Evolutionary conservation across 1,140 invertebrate genomes (phyloP), one percentile per base, ranked within the genome.

Genomic region (Eurosta solidaginis): DNA sequence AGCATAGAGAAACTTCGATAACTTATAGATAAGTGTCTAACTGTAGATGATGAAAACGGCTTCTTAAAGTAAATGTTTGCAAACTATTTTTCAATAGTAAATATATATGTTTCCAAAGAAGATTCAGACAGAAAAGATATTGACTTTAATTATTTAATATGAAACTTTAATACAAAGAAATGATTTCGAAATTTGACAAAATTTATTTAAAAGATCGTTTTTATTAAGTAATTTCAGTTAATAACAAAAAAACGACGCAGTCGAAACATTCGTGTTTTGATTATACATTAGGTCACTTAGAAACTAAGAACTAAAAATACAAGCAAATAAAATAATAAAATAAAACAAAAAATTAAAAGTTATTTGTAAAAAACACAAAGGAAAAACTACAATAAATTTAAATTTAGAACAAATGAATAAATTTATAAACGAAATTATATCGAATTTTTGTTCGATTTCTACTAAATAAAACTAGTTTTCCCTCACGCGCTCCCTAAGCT

Each of bases 321-420:
- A 36, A n/a, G n/a, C n/a, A n/a, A n/a, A n/a, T n/a, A n/a, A n/a
- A n/a, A n/a, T n/a, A 40, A 68, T 36, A 40, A 40, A 68, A 50
- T n/a, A 40, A 76, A 76, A 20, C 22, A 52, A 76, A 68, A 49
- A 50, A 74, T 49, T 44, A 74, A 29, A 78, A 47, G 68, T 49
- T 77, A 36, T 52, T 77, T 77, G 27, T 25, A 54, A 29, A 77
- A 52, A 76, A 74, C 74, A 78, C 20, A 40, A 78, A 54, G 40
- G 54, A 77, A 44, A 77, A 68, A 77, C 44, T 47, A 47, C 45
- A 52, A 29, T 78, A 27, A 17, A 73, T 45, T 74, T 42, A 77
- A 14, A 45, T 59, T 77, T 40, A 44, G 14, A 42, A 59, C 42
- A 76, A 76, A 7, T 76, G 9, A 76, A 76, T n/a, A 54, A 40